Percentiles rank a stretch among this genome's conserved stretches.
Conservation (phyloP, 2,888 invertebrate genomes). For the Agriopis aurantiaria region DNA sequence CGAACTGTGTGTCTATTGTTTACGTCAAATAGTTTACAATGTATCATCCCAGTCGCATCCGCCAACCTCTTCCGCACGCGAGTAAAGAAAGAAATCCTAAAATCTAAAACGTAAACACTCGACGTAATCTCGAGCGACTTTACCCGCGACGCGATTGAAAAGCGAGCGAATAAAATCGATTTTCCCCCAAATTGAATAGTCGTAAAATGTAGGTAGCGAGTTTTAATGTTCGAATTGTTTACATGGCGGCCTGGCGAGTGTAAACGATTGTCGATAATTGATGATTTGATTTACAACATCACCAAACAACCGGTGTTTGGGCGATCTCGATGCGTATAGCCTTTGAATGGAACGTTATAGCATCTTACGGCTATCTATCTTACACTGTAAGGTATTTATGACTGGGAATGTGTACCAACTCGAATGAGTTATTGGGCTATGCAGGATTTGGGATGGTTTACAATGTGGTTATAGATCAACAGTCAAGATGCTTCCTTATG, state of each 20-base stretch:
- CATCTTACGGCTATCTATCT: constrained; percentile 58
- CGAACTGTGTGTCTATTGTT: constrained; percentile 19
- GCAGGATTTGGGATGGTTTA: constrained; percentile 39
- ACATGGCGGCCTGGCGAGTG: constrained; percentile 84
- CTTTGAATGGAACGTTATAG: constrained; percentile 74
- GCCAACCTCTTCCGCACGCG: constrained; percentile 76
- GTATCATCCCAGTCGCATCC: constrained; percentile 64
- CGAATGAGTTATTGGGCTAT: constrained; percentile 42
- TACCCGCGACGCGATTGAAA: constrained; percentile 77
- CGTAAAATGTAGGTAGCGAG: constrained; percentile 82
- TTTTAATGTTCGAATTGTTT: constrained; percentile 84
- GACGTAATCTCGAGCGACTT: constrained; percentile 70
- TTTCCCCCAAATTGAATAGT: constrained; percentile 84
- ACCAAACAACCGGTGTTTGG: constrained; percentile 86
- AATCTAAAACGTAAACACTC: constrained; percentile 52
- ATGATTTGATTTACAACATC: constrained; percentile 86
- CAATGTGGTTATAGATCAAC: constrained; percentile 37
- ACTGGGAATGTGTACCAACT: constrained; percentile 40
- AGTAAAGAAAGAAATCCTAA: constrained; percentile 60
- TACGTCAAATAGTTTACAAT: constrained; percentile 25
- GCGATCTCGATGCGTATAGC: constrained; percentile 70
- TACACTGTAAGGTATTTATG: constrained; percentile 47
- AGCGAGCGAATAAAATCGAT: constrained; percentile 85
- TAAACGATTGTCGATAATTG: constrained; percentile 86
- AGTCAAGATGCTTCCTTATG: constrained; percentile 16